phyloP scores from a whole-genome alignment of 2,888 invertebrate species.

The Agrochola circellaris region DNA sequence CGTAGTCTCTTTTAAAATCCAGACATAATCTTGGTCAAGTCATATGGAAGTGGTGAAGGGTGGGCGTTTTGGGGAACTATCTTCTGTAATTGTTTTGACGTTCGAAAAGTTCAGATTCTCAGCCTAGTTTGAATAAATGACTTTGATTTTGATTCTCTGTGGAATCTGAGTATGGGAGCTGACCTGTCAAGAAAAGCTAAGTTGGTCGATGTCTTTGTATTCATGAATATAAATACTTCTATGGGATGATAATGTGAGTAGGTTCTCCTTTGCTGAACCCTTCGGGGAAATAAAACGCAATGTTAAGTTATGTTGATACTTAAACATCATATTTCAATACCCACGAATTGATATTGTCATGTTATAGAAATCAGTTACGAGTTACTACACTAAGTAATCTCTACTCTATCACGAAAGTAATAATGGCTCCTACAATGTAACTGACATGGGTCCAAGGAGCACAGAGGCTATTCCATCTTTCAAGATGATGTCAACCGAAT shows the following conservation, averaged over 20 bases:
- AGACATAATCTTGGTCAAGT: too few species aligned
- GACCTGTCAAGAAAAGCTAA: neutral
- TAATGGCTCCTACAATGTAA: slow-evolving; percentile 9
- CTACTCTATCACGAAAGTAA: neutral
- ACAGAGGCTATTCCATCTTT: slow-evolving; percentile 21
- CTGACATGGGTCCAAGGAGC: slow-evolving; percentile 5
- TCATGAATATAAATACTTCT: neutral
- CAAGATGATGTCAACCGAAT: neutral
- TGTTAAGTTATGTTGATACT: neutral
- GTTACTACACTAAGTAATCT: neutral
- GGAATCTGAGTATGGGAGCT: neutral
- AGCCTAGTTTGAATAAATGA: too few species aligned
- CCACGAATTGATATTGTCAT: neutral
- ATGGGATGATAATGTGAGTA: neutral
- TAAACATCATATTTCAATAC: neutral
- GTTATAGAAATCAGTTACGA: too few species aligned
- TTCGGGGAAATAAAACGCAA: neutral
- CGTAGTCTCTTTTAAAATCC: too few species aligned
- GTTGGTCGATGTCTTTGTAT: neutral
- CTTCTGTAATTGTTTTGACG: too few species aligned
- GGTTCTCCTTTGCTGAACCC: neutral
- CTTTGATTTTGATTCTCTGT: neutral
- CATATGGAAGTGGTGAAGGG: too few species aligned
- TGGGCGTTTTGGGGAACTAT: too few species aligned
- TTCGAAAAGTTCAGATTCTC: too few species aligned